Base-by-base conservation (phyloP, 2,888 invertebrate species). In the Bibio marci region DNA sequence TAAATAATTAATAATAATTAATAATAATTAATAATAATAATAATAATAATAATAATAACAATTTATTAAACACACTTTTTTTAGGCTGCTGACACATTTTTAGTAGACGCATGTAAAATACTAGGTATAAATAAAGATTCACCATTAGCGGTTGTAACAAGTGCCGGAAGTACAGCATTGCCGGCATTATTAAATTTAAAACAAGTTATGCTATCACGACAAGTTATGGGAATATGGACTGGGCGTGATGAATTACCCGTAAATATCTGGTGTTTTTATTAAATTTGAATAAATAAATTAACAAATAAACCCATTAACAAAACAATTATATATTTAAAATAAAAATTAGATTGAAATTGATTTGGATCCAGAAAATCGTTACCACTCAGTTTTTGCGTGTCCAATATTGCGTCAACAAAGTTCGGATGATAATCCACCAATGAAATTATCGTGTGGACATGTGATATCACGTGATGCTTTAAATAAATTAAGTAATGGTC, bases 301-400 rank as follows among this genome's bases (percentile, higher is more conserved):
- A 15, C 27, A 30, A 36, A 39, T 28, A 36, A 28, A 32, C 35
- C 14, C 2, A 30, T 30, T 25, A n/a, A 15, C 8, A 12, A 39
- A 35, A 32, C 15, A 19, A n/a, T 37, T 27, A 39, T 26, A 37
- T 1, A 37, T 8, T 12, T 25, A 15, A 19, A 17, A 19, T 22
- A 44, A 35, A 42, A 52, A 55, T 31, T 58, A 90, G 90, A 92
- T 97, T 60, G 94, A 95, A 64, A 85, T 95, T 43, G 91, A 95
- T 55, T 71, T 94, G 46, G 94, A 92, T 30, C 71, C 72, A 40
- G 88, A 90, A 46, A 83, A 82, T 53, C 78, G 87, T 47, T 94
- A 90, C 60, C 98, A 98, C 66, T 97, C 95, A 6, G 86, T 95
- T 55, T 98, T 98, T 66, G 94, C 97, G 17, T 99, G 98, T 60